phyloP scores from a whole-genome alignment of 2,888 invertebrate species.

The Zele albiditarsus region DNA sequence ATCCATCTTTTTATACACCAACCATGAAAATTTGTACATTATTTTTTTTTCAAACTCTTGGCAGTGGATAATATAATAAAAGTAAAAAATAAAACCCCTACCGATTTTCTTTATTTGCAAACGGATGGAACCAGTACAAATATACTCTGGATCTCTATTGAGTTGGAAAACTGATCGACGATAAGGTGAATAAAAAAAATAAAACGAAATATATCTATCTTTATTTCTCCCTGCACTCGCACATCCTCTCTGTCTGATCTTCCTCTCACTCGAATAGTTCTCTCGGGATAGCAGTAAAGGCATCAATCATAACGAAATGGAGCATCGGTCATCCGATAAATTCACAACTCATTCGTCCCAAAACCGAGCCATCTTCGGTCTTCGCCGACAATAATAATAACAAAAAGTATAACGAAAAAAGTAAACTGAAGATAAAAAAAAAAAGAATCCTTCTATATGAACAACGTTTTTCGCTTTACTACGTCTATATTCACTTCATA shows the following conservation, averaged over 20 bases:
- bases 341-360: conserved; percentile 11
- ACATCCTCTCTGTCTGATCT: background rate
- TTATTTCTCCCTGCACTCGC: background rate
- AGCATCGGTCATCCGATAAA: conserved; percentile 12
- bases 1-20: background rate
- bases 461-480: background rate
- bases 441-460: background rate
- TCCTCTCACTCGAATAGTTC: background rate
- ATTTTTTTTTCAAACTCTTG: background rate
- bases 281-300: background rate
- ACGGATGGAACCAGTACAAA: background rate
- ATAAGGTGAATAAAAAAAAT: background rate
- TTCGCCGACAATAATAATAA: background rate
- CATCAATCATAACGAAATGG: conserved; percentile 13
- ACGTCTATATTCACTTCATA: background rate
- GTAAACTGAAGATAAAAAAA: background rate
- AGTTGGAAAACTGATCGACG: background rate
- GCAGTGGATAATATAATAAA: background rate
- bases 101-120: background rate
- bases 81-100: background rate
- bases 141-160: conserved; percentile 2
- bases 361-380: background rate
- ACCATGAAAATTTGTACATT: background rate
- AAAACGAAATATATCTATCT: background rate
- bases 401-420: background rate